Base-by-base conservation (phyloP, 2,888 invertebrate genomes). In the Agrochola litura region DNA sequence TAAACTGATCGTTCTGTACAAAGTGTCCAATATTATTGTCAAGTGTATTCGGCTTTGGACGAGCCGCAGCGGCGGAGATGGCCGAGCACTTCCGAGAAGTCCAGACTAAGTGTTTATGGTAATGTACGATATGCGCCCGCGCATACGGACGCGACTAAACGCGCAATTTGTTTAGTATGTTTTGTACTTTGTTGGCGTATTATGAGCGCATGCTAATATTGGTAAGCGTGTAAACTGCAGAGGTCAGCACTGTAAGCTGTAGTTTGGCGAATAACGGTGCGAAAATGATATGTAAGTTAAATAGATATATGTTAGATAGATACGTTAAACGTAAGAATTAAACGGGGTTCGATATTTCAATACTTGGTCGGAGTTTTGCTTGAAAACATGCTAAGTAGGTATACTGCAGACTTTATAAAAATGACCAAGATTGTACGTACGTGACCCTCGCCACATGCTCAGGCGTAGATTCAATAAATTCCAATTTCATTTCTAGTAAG, bases 71-170 rank as follows among this genome's bases (percentile, higher is more conserved):
- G 54, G 49, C 61, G 54, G 74, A 70, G 73, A 68, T 70, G 60
- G 37, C 72, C 71, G 75, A 70, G 43, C 73, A 52, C 74, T 86
- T 86, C 76, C 68, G 54, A 83, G 88, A 86, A 86, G 43, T 68
- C 10, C 41, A 54, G 58, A 65, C 76, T 88, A 88, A 86, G 82
- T 88, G 88, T 87, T 82, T 88, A 88, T 86, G 80, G 73, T 88
- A 86, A 86, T 87, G 74, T 61, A 43, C 70, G 65, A 76, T 75
- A 81, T 86, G 90, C 89, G 89, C 82, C 73, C 72, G 86, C 82
- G 86, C 88, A 88, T 88, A 84, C 70, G 73, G 65, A 60, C 77
- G 69, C 79, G 46, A 41, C 72, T 84, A 78, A 88, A 80, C 73
- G 77, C 58, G 82, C 76, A 77, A 76, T 88, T 83, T 77, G 73